Conservation (phyloP, 2,888 invertebrate species). For the Polyommatus iphigenia region DNA sequence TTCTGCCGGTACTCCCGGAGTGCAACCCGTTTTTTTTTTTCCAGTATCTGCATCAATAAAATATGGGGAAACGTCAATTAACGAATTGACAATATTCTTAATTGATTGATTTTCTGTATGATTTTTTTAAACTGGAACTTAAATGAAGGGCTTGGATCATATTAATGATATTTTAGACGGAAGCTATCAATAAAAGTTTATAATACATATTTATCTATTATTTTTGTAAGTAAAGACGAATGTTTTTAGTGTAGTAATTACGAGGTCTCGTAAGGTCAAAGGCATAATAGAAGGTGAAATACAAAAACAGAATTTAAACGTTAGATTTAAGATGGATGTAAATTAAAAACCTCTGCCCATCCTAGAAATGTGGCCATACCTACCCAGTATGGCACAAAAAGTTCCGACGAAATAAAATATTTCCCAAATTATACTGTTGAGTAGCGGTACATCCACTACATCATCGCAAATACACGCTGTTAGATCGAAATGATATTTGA, state of each 20-base stretch:
- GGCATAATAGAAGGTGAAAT: background rate
- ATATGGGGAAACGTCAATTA: background rate
- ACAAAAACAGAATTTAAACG: background rate
- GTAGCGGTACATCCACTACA: conserved; percentile 17
- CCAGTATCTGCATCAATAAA: background rate
- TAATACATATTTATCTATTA: too few species aligned
- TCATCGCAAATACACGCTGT: conserved; percentile 20
- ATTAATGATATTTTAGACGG: too few species aligned
- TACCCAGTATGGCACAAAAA: conserved; percentile 11
- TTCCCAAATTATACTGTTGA: conserved; percentile 18
- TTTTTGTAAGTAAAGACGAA: too few species aligned
- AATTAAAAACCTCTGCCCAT: background rate
- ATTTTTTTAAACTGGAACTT: too few species aligned
- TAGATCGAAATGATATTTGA: conserved; percentile 4
- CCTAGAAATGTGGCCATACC: background rate
- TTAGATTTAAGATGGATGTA: background rate
- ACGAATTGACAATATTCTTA: background rate
- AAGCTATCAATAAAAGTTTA: too few species aligned
- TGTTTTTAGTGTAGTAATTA: background rate
- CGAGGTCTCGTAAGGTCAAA: background rate
- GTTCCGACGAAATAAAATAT: conserved; percentile 15
- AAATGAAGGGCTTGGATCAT: too few species aligned
- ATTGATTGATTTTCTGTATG: background rate
- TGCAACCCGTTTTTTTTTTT: too few species aligned
- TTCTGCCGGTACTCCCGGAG: too few species aligned